Evolutionary conservation across 2,888 invertebrate species (phyloP), one percentile per base, ranked within the genome.

Genomic region (Acrobasis suavella): DNA sequence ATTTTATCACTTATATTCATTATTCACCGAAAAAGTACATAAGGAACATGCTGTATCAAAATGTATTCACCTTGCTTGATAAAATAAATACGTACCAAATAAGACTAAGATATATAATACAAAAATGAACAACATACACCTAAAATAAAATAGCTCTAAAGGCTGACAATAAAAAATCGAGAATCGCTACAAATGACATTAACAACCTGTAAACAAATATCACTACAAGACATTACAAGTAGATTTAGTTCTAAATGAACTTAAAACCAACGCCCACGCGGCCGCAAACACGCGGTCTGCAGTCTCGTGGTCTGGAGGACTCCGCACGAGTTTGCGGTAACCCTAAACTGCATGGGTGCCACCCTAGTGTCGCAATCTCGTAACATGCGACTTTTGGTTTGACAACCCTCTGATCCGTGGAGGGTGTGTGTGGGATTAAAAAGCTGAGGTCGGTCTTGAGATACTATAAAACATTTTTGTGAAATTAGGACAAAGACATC

Each of bases 361-460:
- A 81, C 82, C 83, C 82, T 71, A 64, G 65, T 58, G 65, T 67
- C 72, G 72, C 82, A 78, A 80, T 81, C 82, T 74, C 75, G 71
- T 73, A 73, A 76, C 77, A 71, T 70, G 70, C 78, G 81, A 82
- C 80, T 81, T 80, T 81, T 78, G 81, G 75, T 74, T 78, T 70
- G 71, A 72, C 71, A 72, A 72, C 71, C 71, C 73, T 67, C 65
- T 52, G 56, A 56, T 42, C 14, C 17, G 56, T 56, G 12, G 22
- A 39, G 50, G 14, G 37, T 54, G 10, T 37, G 32, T 55, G 38
- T 14, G 56, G 5, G 17, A 22, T 42, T 42, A 17, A 56, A 56
- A 56, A 46, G 38, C 14, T 10, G 55, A 38, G 39, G 15, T 56
- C 17, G 22, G 64, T 80, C 68, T 62, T 59, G 69, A 64, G 79